These are phyloP conservation scores for Pegoplata infirma DNA, from an alignment of 2,888 invertebrate genomes.

Conservation along the genomic window DNA sequence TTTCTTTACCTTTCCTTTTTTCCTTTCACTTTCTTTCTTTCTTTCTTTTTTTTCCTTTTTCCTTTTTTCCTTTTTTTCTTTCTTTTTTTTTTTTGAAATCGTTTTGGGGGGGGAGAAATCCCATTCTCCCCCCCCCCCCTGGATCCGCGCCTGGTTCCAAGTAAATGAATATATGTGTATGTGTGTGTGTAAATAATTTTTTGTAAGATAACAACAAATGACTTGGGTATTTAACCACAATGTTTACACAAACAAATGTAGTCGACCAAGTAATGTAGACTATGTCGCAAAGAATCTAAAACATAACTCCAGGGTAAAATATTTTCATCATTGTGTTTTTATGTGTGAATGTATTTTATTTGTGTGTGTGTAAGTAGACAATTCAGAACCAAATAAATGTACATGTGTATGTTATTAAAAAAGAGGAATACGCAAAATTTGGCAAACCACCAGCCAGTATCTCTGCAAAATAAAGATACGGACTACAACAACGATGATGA, in stretches of 20 bases:
- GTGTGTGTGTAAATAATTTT: conserved; percentile 16
- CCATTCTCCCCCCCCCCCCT: no score
- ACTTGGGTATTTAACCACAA: conserved; percentile 53
- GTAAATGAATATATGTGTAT: no score
- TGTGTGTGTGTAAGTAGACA: conserved; percentile 4
- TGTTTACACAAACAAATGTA: conserved; percentile 1
- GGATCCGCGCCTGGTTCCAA: no score
- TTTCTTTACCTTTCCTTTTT: no score
- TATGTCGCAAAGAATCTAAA: conserved; percentile 41
- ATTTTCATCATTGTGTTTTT: conserved; percentile 47
- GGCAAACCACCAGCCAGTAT: conserved; percentile 48
- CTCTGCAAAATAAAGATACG: conserved; percentile 31
- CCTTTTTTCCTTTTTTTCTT: no score
- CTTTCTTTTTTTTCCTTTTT: no score
- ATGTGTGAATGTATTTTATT: conserved; percentile 1
- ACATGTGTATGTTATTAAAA: not conserved
- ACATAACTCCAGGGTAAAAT: conserved; percentile 46
- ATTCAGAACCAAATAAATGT: conserved; percentile 1
- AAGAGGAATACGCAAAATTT: conserved; percentile 40
- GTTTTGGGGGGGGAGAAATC: no score
- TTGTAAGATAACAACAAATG: conserved; percentile 38
- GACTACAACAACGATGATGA: conserved; percentile 26
- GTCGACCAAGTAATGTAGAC: conserved; percentile 9
- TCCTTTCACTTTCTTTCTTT: no score
- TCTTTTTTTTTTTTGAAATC: no score